Conservation (phyloP, 2,113 vertebrate genomes). For the Neomonachus schauinslandi region DNA sequence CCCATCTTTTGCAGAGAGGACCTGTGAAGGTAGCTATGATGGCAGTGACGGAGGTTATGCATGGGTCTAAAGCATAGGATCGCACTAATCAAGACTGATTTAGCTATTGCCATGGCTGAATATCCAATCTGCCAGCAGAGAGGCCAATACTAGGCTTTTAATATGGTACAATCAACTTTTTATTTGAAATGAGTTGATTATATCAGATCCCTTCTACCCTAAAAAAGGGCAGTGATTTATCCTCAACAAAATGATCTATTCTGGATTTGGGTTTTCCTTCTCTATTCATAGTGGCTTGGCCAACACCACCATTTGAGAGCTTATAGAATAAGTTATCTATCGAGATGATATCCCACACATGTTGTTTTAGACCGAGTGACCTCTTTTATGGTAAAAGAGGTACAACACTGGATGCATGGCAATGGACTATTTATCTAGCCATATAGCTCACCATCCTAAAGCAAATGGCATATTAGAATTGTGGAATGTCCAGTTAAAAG, state of each 20-base stretch:
- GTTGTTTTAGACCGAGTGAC: background rate
- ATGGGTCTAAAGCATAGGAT: background rate
- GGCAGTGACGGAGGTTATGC: background rate
- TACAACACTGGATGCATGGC: background rate
- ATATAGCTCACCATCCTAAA: background rate
- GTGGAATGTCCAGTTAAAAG: background rate
- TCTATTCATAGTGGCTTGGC: background rate
- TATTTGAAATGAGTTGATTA: conserved; percentile 11
- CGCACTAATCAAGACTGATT: background rate
- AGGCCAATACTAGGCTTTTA: background rate
- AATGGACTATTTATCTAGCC: background rate
- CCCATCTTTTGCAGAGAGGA: background rate
- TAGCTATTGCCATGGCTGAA: background rate
- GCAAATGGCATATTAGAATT: background rate
- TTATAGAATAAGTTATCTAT: background rate
- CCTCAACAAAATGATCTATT: background rate
- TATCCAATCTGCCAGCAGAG: background rate
- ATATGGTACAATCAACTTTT: background rate
- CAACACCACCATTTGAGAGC: background rate
- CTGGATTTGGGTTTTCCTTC: background rate
- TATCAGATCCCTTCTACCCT: background rate
- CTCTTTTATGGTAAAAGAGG: background rate
- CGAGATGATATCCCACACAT: background rate
- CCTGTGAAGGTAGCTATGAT: background rate
- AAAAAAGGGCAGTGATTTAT: background rate